Evolutionary conservation across 2,888 invertebrate genomes (phyloP), one percentile per base, ranked within the genome.

Genomic region (Chouioia cunea): DNA sequence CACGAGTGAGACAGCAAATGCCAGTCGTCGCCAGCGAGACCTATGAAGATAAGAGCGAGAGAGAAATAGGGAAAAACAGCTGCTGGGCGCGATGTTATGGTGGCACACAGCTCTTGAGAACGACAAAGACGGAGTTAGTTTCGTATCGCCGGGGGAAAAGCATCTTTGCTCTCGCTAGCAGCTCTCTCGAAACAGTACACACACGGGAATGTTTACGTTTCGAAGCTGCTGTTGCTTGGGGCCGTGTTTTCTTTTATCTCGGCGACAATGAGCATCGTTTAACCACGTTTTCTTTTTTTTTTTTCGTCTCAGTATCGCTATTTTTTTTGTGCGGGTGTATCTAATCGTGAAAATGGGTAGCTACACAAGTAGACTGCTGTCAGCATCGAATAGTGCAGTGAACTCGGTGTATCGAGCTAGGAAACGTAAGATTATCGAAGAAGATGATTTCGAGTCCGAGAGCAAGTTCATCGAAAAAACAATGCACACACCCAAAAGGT

Each of bases 401-500:
- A 82, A 83, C 67, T 80, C 82, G 3, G 82, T 85, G 22, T 84
- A 81, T 71, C 79, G 82, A 16, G 87, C 88, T 6, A 84, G 87
- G 62, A 88, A 90, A 73, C 86, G 90, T 70, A 90, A 90, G 81
- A 87, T 87, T 62, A 88, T 87, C 74, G 89, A 89, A 64, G 86
- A 86, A 48, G 88, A 87, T 71, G 81, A 84, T 53, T 85, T 87
- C 70, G 87, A 89, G 76, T 86, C 87, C 64, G 85, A 88, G 74
- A 86, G 87, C 67, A 87, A 87, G 77, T 86, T 88, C 65, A 88
- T 89, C 75, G 88, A 89, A 74, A 87, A 88, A 76, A 88, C 88
- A 0, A 81, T 90, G 69, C 89, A 89, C 77, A 89, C 89, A n/a
- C 90, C 91, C 2, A 91, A 91, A 86, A 90, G 83, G 76, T 71